These are phyloP conservation scores for Tipula lateralis DNA, from an alignment of 2,888 invertebrate species.

Conservation along the genomic window DNA sequence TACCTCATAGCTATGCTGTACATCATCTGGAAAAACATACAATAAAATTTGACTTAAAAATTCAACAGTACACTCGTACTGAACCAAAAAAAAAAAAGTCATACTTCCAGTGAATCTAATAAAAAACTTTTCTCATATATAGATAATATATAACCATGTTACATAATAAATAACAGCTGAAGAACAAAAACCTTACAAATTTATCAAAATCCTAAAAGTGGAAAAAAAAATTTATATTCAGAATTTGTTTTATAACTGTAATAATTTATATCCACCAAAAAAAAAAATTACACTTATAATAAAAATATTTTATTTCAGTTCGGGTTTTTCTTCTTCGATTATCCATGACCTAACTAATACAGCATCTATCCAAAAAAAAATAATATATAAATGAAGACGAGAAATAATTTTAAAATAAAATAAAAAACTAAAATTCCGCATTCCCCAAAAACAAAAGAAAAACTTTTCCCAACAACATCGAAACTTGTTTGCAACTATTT, in stretches of 20 bases:
- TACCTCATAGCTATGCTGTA: no score
- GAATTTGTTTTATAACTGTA: slow-evolving; percentile 19
- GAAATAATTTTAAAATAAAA: not conserved
- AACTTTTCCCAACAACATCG: not conserved
- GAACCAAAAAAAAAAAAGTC: not conserved
- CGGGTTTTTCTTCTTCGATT: slow-evolving; percentile 4
- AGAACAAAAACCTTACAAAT: slow-evolving; percentile 19
- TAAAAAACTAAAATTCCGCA: not conserved
- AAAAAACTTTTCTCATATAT: not conserved
- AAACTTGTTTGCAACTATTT: not conserved
- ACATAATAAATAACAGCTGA: slow-evolving; percentile 19
- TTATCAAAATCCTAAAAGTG: slow-evolving; percentile 1
- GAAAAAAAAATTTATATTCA: not conserved
- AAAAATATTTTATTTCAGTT: slow-evolving; percentile 11
- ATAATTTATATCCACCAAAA: not conserved
- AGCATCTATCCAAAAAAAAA: not conserved
- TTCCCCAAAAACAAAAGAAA: not conserved
- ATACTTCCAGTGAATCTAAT: not conserved
- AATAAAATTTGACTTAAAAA: not conserved
- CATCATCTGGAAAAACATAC: not conserved
- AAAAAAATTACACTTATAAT: slow-evolving; percentile 2
- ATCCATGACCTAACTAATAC: slow-evolving; percentile 3
- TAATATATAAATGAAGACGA: not conserved
- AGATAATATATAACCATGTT: not conserved
- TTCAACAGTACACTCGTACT: not conserved